These are phyloP conservation scores for Eupleurogrammus muticus DNA, from an alignment of 2,797 vertebrate genomes.

Conservation along the genomic window DNA sequence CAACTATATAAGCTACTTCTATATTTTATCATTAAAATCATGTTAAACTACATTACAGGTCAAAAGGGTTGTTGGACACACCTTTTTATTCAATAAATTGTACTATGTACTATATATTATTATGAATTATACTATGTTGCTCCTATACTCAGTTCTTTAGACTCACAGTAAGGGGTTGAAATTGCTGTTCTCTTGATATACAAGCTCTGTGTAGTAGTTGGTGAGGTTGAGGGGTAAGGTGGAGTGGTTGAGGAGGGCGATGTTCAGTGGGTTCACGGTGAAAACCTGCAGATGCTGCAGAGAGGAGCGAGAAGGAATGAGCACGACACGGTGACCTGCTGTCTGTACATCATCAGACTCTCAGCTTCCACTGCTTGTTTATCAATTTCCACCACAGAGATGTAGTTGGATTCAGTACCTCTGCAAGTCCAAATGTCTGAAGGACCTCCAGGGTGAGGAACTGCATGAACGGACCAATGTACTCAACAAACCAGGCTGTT, in stretches of 20 bases:
- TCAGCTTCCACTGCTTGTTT: too few species aligned
- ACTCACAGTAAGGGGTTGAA: slow-evolving; percentile 81
- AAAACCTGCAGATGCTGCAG: slow-evolving; percentile 75
- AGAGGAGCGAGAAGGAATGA: neutral
- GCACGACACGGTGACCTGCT: neutral
- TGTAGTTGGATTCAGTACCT: slow-evolving; percentile 52
- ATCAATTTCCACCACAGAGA: neutral
- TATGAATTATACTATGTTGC: too few species aligned
- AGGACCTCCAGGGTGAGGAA: slow-evolving; percentile 77
- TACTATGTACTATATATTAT: too few species aligned
- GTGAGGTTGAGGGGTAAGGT: slow-evolving; percentile 65
- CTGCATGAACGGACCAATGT: slow-evolving; percentile 76
- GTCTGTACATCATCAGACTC: neutral
- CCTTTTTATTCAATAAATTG: too few species aligned
- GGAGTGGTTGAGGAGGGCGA: slow-evolving; percentile 69
- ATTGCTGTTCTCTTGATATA: slow-evolving; percentile 73
- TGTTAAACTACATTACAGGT: too few species aligned
- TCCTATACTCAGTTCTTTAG: neutral
- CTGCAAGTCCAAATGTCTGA: slow-evolving; percentile 60
- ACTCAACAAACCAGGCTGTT: slow-evolving; percentile 83
- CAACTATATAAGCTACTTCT: too few species aligned
- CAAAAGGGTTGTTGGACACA: too few species aligned
- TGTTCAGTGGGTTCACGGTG: slow-evolving; percentile 71
- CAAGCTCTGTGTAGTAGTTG: slow-evolving; percentile 64
- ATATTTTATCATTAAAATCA: too few species aligned